phyloP scores from a whole-genome alignment of 2,888 invertebrate genomes.

The Caenorhabditis sulstoni region DNA sequence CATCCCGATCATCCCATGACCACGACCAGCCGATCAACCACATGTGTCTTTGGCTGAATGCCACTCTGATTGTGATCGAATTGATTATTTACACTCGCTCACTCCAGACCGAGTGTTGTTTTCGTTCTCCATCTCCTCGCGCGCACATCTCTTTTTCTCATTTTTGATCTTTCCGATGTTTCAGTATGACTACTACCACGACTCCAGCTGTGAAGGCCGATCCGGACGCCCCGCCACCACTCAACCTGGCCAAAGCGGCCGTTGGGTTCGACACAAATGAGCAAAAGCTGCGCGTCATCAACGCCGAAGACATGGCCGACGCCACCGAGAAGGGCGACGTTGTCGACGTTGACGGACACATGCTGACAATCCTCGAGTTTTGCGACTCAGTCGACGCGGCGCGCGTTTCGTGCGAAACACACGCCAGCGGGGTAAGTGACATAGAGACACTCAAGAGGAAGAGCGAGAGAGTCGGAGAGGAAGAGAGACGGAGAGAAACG shows the following conservation, averaged over 20 bases:
- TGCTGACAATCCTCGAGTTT: slow-evolving; percentile 56
- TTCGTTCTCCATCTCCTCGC: background rate
- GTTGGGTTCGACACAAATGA: slow-evolving; percentile 57
- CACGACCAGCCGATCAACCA: slow-evolving; percentile 14
- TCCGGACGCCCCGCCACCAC: background rate
- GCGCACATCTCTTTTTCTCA: background rate
- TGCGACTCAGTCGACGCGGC: slow-evolving; percentile 58
- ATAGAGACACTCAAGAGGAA: slow-evolving; percentile 5
- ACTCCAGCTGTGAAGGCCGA: background rate
- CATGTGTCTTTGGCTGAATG: slow-evolving; percentile 5
- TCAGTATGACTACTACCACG: slow-evolving; percentile 35
- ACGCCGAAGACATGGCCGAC: slow-evolving; percentile 14
- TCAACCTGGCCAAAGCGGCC: slow-evolving; percentile 16
- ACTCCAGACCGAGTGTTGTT: slow-evolving; percentile 10
- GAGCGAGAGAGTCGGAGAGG: background rate
- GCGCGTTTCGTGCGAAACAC: slow-evolving; percentile 44
- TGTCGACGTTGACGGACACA: slow-evolving; percentile 50
- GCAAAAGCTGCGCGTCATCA: slow-evolving; percentile 49
- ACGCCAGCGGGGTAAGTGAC: slow-evolving; percentile 46
- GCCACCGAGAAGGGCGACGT: slow-evolving; percentile 27
- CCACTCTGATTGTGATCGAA: slow-evolving; percentile 1
- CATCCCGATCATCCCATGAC: slow-evolving; percentile 39
- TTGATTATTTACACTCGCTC: slow-evolving; percentile 37
- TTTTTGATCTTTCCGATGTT: slow-evolving; percentile 1
- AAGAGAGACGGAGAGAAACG: slow-evolving; percentile 16